phyloP scores from a whole-genome alignment of 2,888 invertebrate genomes.

The Copidosoma aretas region DNA sequence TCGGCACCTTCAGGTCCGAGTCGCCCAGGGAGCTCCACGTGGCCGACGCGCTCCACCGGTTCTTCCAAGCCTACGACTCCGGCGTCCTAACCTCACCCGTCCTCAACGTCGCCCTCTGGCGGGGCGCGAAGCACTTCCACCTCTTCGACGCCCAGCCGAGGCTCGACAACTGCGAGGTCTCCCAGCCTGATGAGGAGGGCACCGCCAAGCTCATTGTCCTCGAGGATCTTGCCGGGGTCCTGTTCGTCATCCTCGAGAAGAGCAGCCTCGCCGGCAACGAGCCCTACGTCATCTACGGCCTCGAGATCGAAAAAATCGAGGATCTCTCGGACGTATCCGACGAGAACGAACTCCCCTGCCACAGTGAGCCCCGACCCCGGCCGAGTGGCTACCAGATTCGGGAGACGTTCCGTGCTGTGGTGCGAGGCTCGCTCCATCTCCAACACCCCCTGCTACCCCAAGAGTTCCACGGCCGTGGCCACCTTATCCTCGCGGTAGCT shows the following conservation, averaged over 20 bases:
- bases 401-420: slow-evolving; percentile 51
- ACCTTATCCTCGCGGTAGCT: slow-evolving; percentile 53
- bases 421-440: slow-evolving; percentile 55
- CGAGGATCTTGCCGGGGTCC: slow-evolving; percentile 48
- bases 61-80: slow-evolving; percentile 51
- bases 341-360: slow-evolving; percentile 40
- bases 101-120: slow-evolving; percentile 57
- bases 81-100: slow-evolving; percentile 52
- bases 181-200: slow-evolving; percentile 35
- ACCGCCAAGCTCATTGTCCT: slow-evolving; percentile 54
- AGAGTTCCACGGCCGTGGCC: slow-evolving; percentile 49
- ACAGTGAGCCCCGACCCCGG: slow-evolving; percentile 46
- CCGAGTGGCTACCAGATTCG: slow-evolving; percentile 53
- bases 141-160: slow-evolving; percentile 57
- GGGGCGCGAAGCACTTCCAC: slow-evolving; percentile 46
- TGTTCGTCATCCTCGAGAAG: slow-evolving; percentile 56
- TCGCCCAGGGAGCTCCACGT: slow-evolving; percentile 53
- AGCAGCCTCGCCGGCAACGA: slow-evolving; percentile 52
- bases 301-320: slow-evolving; percentile 40
- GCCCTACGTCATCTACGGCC: slow-evolving; percentile 51
- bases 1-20: slow-evolving; percentile 54
- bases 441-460: slow-evolving; percentile 48
- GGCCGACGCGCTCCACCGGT: slow-evolving; percentile 53
- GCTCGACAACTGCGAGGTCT: slow-evolving; percentile 48
- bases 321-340: slow-evolving; percentile 39